These are phyloP conservation scores for Drosophila paulistorum DNA, from an alignment of 1,140 invertebrate genomes.

Conservation along the genomic window DNA sequence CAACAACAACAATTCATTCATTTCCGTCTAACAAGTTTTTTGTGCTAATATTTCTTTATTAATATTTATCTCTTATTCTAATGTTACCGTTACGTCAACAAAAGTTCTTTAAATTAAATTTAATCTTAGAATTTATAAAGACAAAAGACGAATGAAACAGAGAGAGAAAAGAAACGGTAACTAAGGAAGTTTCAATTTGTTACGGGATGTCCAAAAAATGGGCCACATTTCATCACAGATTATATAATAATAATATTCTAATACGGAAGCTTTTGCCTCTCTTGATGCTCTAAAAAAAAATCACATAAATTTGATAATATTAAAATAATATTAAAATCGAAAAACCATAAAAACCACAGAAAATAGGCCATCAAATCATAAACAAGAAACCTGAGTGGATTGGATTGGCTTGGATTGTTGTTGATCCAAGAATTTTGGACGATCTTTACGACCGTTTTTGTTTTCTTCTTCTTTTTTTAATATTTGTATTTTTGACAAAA, in stretches of 20 bases:
- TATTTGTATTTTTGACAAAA: constrained; percentile 8
- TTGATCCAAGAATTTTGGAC: constrained; percentile 17
- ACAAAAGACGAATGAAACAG: not conserved
- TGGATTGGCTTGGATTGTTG: constrained; percentile 27
- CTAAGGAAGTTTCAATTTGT: constrained; percentile 3
- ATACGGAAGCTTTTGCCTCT: constrained; percentile 42
- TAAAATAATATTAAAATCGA: constrained; percentile 38
- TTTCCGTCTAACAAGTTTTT: constrained; percentile 58
- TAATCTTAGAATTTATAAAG: constrained; percentile 27
- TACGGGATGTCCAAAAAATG: constrained; percentile 1
- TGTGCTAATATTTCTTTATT: constrained; percentile 49
- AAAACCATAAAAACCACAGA: constrained; percentile 40
- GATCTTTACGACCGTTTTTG: not conserved
- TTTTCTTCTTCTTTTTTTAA: too few species aligned
- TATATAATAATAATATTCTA: constrained; percentile 13
- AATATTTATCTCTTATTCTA: constrained; percentile 33
- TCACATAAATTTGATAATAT: constrained; percentile 37
- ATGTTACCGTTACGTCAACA: constrained; percentile 38
- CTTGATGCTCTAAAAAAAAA: constrained; percentile 19
- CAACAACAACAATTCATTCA: constrained; percentile 31
- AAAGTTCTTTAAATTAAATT: constrained; percentile 25
- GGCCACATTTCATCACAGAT: not conserved
- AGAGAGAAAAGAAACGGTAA: not conserved
- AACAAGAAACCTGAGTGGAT: constrained; percentile 32
- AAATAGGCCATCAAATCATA: constrained; percentile 57